phyloP scores from a whole-genome alignment of 2,888 invertebrate genomes.

The Selenia dentaria region DNA sequence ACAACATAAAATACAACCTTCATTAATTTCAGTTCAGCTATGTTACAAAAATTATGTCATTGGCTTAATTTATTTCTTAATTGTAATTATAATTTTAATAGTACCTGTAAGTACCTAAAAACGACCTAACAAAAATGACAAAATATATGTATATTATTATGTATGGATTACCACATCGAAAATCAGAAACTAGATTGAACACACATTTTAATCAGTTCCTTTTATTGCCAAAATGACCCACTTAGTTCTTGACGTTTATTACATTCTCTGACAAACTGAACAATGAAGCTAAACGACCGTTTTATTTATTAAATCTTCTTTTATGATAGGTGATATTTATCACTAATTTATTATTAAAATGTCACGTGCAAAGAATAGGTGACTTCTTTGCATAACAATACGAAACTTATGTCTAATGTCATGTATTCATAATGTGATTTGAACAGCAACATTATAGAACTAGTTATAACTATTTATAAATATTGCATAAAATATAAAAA shows the following conservation, averaged over 20 bases:
- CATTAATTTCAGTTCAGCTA: no score
- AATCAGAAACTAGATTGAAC: neutral
- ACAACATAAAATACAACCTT: no score
- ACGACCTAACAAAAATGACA: no score
- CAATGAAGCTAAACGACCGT: constrained; percentile 9
- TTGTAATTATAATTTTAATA: no score
- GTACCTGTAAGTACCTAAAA: no score
- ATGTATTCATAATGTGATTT: neutral
- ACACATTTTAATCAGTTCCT: no score
- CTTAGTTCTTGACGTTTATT: constrained; percentile 7
- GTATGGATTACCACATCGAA: no score
- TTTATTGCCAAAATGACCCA: neutral
- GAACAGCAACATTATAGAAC: constrained; percentile 5
- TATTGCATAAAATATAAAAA: constrained; percentile 10
- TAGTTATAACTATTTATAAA: no score
- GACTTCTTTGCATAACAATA: constrained; percentile 22
- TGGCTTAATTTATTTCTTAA: no score
- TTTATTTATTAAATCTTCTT: constrained; percentile 11
- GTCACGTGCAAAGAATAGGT: constrained; percentile 17
- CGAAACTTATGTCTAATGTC: constrained; percentile 1
- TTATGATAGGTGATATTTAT: constrained; percentile 14
- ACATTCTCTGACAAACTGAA: constrained; percentile 5
- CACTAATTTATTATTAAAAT: constrained; percentile 20
- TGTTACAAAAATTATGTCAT: no score
- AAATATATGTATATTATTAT: no score